These are phyloP conservation scores for Yasuhikotakia modesta DNA, from an alignment of 2,797 vertebrate genomes.

Conservation along the genomic window DNA sequence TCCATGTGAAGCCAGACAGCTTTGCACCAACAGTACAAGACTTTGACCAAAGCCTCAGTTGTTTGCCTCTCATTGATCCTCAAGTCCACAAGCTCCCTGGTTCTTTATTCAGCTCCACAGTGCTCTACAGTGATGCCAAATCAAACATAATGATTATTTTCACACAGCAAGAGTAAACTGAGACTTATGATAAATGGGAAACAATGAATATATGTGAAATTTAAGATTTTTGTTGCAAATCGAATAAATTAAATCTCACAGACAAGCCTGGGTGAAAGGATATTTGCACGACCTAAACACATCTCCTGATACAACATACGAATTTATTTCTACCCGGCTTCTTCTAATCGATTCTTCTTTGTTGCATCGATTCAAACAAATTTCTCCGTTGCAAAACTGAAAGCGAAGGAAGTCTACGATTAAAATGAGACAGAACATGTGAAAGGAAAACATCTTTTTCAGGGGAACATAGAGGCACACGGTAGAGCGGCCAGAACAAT, in stretches of 20 bases:
- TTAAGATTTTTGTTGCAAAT: conserved; percentile 32
- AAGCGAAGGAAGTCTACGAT: conserved; percentile 70
- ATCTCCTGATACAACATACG: background rate
- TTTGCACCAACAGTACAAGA: conserved; percentile 24
- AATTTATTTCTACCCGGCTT: conserved; percentile 54
- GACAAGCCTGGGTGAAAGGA: conserved; percentile 22
- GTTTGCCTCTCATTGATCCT: conserved; percentile 39
- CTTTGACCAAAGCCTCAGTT: conserved; percentile 25
- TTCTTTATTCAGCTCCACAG: conserved; percentile 26
- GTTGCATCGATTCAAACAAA: conserved; percentile 58
- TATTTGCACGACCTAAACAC: background rate
- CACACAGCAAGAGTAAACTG: conserved; percentile 7
- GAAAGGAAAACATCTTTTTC: conserved; percentile 70
- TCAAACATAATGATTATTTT: conserved; percentile 41
- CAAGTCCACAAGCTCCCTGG: conserved; percentile 35
- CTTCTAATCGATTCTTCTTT: conserved; percentile 6
- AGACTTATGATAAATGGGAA: conserved; percentile 31
- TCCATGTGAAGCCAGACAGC: conserved; percentile 40
- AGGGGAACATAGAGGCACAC: conserved; percentile 62
- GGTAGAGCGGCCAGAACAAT: conserved; percentile 56
- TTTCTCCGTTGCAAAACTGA: conserved; percentile 61
- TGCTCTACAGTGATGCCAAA: conserved; percentile 43
- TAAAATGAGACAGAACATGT: conserved; percentile 66
- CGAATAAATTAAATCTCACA: conserved; percentile 54
- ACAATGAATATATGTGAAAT: conserved; percentile 32